Base-by-base conservation (phyloP, 2,888 invertebrate genomes). In the Molorchus minor region DNA sequence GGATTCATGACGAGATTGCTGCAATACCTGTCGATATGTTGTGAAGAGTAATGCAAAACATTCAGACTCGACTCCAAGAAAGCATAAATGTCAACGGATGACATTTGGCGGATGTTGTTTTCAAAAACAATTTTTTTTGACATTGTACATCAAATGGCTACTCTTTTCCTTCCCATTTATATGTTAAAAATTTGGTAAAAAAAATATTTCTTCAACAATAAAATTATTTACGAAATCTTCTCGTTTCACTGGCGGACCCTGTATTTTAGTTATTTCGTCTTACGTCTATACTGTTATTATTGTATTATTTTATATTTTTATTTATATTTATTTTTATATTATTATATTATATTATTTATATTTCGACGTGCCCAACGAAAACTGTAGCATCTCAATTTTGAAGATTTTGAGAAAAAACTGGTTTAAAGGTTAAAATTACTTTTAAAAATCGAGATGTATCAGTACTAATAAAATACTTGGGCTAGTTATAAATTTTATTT, bases 41-140 rank as follows among this genome's bases (percentile, higher is more conserved):
- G 59, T 53, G 53, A 33, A 36, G 29, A 36, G 45, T 58, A 25
- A 58, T 58, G 35, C 52, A 58, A 19, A 53, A 58, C 53, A 38
- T 57, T 44, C 57, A 57, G 57, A 52, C 36, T 12, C 40, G 52
- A 58, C 58, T 58, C 52, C 58, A 58, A n/a, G 53, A 58, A 58
- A 47, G 58, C 45, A 58, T 58, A 43, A 12, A 13, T 58, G 5
- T 30, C 36, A 58, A 45, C 25, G 52, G 53, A 43, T 21, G 33
- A 49, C 46, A 25, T 45, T 45, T 45, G 46, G 46, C 29, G 19
- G 29, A 45, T n/a, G 12, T 45, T 29, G 29, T 45, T 4, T 49
- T 35, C 36, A 49, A 36, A 49, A 49, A 49, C 33, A 7, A 49
- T 8, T 49, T 49, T 45, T 36, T 45, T 25, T 30, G 2, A 36